These are phyloP conservation scores for Meloidogyne exigua DNA, from an alignment of 1,140 invertebrate genomes.

Conservation along the genomic window DNA sequence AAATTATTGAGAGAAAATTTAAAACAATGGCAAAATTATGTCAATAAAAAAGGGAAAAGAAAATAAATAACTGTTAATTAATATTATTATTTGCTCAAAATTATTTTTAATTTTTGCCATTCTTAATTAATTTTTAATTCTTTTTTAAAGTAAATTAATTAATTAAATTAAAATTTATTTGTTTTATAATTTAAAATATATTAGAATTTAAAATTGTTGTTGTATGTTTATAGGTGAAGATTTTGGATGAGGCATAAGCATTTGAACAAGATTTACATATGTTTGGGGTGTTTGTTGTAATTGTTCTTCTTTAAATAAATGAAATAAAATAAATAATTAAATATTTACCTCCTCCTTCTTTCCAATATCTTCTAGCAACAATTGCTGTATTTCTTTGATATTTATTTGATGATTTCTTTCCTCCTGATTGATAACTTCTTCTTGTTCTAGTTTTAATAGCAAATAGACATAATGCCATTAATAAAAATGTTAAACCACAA, in stretches of 20 bases:
- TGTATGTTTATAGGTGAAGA: constrained; percentile 13
- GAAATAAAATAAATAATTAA: neutral
- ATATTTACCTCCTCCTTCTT: constrained; percentile 6
- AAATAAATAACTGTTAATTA: neutral
- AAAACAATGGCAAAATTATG: constrained; percentile 60
- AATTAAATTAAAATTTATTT: too few species aligned
- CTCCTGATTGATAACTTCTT: neutral
- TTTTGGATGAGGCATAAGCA: constrained; percentile 30
- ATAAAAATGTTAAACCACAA: constrained; percentile 18
- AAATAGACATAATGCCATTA: constrained; percentile 30
- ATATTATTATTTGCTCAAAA: too few species aligned
- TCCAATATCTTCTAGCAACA: constrained; percentile 24
- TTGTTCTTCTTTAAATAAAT: constrained; percentile 4
- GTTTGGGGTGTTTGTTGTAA: constrained; percentile 1
- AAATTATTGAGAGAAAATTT: constrained; percentile 58
- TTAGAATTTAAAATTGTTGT: constrained; percentile 17
- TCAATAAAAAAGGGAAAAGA: constrained; percentile 34
- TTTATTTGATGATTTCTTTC: constrained; percentile 15
- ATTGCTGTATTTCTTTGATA: neutral
- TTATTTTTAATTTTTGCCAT: too few species aligned
- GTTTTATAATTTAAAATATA: too few species aligned
- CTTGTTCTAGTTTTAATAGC: constrained; percentile 27
- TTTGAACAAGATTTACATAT: constrained; percentile 29
- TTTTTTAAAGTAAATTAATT: neutral
- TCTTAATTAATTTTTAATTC: neutral